These are phyloP conservation scores for Nyctereutes procyonoides DNA, from an alignment of 2,113 vertebrate species.

Conservation along the genomic window DNA sequence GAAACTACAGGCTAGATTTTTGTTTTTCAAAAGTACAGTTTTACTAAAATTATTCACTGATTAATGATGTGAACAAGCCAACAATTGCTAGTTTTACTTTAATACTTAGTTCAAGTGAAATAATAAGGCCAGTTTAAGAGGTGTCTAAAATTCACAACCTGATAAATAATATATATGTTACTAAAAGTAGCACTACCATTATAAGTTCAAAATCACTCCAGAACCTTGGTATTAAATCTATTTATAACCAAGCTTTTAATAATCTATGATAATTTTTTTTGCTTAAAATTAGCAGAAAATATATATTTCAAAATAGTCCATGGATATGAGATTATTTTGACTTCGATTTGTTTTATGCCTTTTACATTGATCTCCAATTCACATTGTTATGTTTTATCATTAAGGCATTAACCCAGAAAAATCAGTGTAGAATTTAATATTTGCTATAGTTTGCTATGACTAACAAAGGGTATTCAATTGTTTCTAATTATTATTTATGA, in stretches of 20 bases:
- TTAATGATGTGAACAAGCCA: background rate
- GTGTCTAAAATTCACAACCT: background rate
- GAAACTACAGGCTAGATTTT: background rate
- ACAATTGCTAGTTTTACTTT: background rate
- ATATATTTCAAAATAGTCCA: background rate
- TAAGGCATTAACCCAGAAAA: background rate
- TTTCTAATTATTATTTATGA: background rate
- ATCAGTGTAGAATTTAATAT: background rate
- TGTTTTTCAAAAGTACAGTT: background rate
- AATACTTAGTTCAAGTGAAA: background rate
- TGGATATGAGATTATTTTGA: background rate
- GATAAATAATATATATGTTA: background rate
- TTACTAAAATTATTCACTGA: background rate
- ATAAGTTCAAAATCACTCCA: background rate
- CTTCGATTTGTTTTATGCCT: background rate
- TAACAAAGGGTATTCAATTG: background rate
- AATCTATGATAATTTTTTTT: background rate
- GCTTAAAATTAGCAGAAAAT: background rate
- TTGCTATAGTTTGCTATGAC: background rate
- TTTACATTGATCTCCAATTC: background rate
- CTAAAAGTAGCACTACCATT: background rate
- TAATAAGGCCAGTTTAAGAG: background rate
- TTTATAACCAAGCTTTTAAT: constrained; percentile 10
- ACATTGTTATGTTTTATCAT: background rate
- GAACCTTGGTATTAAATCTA: background rate